These are phyloP conservation scores for Amphimedon queenslandica DNA, from an alignment of 37 sponge, comb jelly and placozoan species.

Conservation along the genomic window DNA sequence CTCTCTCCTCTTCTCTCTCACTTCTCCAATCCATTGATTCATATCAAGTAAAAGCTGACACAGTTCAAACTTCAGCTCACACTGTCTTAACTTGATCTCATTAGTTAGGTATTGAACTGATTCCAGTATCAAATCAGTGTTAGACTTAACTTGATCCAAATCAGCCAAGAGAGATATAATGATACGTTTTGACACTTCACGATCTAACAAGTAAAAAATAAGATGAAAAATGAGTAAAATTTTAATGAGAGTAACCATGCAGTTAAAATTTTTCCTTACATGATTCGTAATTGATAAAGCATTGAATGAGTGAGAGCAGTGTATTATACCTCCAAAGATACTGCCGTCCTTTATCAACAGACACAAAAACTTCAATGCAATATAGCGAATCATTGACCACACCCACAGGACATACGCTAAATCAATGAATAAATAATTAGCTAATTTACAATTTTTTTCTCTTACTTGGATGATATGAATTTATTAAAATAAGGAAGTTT, in stretches of 20 bases:
- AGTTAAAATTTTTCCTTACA: too few relatives aligned
- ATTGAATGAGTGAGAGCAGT: conserved; percentile 18
- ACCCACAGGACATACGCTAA: background rate
- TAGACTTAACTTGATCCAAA: background rate
- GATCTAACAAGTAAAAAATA: too few relatives aligned
- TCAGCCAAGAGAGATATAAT: background rate
- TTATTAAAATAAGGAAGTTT: conserved; percentile 63
- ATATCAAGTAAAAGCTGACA: background rate
- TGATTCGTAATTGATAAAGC: too few relatives aligned
- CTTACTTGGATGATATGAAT: conserved; percentile 33
- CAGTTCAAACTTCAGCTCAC: background rate
- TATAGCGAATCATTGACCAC: conserved; percentile 44
- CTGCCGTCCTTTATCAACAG: conserved; percentile 12
- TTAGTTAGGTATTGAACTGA: background rate
- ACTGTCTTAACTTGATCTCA: background rate
- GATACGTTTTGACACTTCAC: background rate
- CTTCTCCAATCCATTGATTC: too few relatives aligned
- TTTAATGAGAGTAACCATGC: too few relatives aligned
- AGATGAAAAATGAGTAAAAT: too few relatives aligned
- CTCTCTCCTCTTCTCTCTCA: too few relatives aligned
- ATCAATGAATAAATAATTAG: background rate
- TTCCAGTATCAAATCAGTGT: background rate
- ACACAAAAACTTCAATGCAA: conserved; percentile 32
- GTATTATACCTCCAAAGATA: conserved; percentile 25
- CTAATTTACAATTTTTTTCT: background rate